Conservation (phyloP, 2,113 vertebrate genomes). For the Mystacornis crossleyi region DNA sequence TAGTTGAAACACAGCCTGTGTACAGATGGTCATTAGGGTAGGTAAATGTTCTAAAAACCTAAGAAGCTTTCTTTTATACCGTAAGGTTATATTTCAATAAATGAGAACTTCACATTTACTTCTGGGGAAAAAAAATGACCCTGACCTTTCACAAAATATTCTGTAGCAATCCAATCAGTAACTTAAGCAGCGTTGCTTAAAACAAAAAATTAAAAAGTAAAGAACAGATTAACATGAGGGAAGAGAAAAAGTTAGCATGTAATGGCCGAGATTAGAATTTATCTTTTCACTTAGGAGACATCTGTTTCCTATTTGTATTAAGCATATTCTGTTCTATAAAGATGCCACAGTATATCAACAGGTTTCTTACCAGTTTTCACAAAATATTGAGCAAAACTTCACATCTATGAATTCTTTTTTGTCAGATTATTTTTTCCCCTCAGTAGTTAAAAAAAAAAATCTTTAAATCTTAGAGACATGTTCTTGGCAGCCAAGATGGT, state of each 20-base stretch:
- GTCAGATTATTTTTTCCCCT: background rate
- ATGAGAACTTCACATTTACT: background rate
- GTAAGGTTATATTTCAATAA: background rate
- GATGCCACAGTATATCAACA: background rate
- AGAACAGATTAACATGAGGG: background rate
- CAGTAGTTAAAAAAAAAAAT: background rate
- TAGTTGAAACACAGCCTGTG: background rate
- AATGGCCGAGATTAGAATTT: constrained; percentile 10
- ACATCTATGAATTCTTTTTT: background rate
- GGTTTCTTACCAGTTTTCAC: background rate
- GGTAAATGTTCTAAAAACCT: background rate
- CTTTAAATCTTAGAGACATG: background rate
- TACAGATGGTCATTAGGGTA: background rate
- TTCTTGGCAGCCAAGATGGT: background rate
- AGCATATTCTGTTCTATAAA: background rate
- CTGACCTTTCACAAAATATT: background rate
- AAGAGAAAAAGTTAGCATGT: background rate
- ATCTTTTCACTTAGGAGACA: background rate
- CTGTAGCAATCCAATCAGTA: background rate
- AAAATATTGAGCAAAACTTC: background rate
- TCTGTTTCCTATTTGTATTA: constrained; percentile 6
- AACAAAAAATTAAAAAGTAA: background rate
- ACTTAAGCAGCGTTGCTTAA: background rate
- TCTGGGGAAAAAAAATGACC: background rate
- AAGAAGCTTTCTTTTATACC: background rate